A percentile compares a stretch with the other conserved stretches of the same genome.
Evolutionary conservation across 2,888 invertebrate species (phyloP).

Genomic region (Melanargia galathea): DNA sequence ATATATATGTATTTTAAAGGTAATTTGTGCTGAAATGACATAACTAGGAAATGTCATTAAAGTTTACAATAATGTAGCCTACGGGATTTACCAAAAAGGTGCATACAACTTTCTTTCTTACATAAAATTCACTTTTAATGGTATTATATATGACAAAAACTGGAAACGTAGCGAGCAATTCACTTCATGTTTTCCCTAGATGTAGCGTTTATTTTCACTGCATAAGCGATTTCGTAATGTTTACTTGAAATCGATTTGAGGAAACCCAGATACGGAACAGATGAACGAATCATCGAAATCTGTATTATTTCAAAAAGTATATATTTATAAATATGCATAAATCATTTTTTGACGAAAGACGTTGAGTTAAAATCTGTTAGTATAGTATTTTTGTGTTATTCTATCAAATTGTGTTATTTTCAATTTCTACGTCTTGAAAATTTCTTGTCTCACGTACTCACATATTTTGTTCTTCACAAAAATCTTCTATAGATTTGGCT

Average conservation of each 20-base stretch:
- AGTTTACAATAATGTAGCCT: not conserved
- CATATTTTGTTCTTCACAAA: not conserved
- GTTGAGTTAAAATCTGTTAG: not conserved
- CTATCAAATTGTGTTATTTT: not conserved
- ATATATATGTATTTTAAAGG: not conserved
- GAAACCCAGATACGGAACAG: conserved; percentile 22
- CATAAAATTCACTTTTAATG: conserved; percentile 39
- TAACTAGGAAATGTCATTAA: conserved; percentile 6
- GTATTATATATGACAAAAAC: conserved; percentile 32
- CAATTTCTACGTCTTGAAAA: not conserved
- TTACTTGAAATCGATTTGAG: conserved; percentile 14
- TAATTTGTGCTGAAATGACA: not conserved
- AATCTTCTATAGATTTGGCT: not conserved
- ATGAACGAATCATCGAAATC: conserved; percentile 14
- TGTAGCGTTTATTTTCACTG: conserved; percentile 29
- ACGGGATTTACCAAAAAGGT: conserved; percentile 24
- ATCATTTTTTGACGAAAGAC: too few species aligned
- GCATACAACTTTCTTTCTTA: conserved; percentile 41
- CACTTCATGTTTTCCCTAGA: conserved; percentile 33
- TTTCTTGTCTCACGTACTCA: not conserved
- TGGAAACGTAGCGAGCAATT: conserved; percentile 29
- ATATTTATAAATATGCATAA: not conserved
- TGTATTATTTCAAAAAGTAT: conserved; percentile 4
- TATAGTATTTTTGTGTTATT: not conserved
- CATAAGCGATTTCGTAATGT: conserved; percentile 22